These are phyloP conservation scores for Hydropotes inermis DNA, from an alignment of 2,113 vertebrate species.

Conservation along the genomic window DNA sequence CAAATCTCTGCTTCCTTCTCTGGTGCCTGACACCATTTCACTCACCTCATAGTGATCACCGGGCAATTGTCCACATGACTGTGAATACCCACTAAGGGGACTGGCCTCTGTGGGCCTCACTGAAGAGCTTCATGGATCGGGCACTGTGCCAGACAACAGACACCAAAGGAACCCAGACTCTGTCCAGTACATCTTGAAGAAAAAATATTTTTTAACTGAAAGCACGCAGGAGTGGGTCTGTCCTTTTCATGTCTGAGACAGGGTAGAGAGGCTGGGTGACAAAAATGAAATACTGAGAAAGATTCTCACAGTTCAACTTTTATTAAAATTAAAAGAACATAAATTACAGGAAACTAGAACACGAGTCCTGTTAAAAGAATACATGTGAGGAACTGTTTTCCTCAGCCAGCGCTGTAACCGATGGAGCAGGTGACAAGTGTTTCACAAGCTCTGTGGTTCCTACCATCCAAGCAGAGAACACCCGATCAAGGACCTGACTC, in stretches of 20 bases:
- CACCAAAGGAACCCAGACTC: neutral
- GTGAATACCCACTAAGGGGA: neutral
- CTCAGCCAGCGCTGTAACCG: rapidly evolving
- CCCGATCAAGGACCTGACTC: constrained; percentile 4
- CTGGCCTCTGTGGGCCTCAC: neutral
- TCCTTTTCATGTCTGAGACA: neutral
- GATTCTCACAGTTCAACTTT: constrained; percentile 30
- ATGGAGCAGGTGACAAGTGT: constrained; percentile 50
- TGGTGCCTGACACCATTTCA: neutral
- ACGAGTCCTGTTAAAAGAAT: constrained; percentile 61
- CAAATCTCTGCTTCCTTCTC: neutral
- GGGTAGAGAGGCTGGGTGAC: neutral
- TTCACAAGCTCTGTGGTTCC: constrained; percentile 60
- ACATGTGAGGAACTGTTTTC: constrained; percentile 47
- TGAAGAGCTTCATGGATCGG: neutral
- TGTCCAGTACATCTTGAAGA: neutral
- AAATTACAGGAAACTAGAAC: constrained; percentile 59
- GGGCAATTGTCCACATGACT: neutral
- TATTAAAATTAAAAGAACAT: constrained; percentile 65
- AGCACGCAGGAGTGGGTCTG: neutral
- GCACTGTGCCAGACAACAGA: neutral
- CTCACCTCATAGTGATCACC: neutral
- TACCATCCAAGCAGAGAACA: constrained; percentile 45
- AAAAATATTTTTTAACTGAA: neutral
- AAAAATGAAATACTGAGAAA: constrained; percentile 40